A percentile compares a stretch with the other conserved stretches of the same genome.
Conservation (phyloP, 2,113 vertebrate species). For the Ciconia boyciana region DNA sequence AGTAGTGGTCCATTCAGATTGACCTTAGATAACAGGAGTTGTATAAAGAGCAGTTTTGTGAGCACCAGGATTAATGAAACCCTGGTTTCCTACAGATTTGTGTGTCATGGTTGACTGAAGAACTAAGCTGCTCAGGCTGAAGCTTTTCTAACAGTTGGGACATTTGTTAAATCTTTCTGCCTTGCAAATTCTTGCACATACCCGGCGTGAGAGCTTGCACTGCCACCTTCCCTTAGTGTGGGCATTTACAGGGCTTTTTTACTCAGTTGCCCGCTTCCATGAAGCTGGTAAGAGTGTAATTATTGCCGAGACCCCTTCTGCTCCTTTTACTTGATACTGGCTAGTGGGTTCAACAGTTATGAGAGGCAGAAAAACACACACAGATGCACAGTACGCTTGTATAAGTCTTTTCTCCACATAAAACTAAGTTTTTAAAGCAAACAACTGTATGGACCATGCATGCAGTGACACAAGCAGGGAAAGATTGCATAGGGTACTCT, state of each 20-base stretch:
- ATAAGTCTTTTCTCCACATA: not conserved
- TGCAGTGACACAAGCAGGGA: not conserved
- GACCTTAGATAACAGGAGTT: not conserved
- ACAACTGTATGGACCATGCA: rapidly evolving
- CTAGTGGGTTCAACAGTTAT: not conserved
- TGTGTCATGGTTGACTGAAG: not conserved
- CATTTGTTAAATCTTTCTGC: not conserved
- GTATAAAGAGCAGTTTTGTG: not conserved
- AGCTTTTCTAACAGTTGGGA: not conserved
- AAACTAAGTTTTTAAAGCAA: not conserved
- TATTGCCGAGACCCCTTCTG: not conserved
- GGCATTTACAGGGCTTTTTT: not conserved
- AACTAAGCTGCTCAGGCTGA: not conserved
- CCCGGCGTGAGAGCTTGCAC: not conserved
- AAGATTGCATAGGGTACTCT: not conserved
- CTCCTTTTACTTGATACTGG: not conserved
- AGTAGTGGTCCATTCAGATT: not conserved
- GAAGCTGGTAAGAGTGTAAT: not conserved
- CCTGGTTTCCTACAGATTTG: not conserved
- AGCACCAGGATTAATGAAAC: not conserved
- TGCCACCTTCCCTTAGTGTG: not conserved
- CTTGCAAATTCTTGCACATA: not conserved
- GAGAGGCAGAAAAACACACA: not conserved
- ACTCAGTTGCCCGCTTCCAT: not conserved
- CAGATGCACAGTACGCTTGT: rapidly evolving